A percentile compares a stretch with the other conserved stretches of the same genome.
phyloP scores from a whole-genome alignment of 2,797 vertebrate species.

The Alfaro cultratus region DNA sequence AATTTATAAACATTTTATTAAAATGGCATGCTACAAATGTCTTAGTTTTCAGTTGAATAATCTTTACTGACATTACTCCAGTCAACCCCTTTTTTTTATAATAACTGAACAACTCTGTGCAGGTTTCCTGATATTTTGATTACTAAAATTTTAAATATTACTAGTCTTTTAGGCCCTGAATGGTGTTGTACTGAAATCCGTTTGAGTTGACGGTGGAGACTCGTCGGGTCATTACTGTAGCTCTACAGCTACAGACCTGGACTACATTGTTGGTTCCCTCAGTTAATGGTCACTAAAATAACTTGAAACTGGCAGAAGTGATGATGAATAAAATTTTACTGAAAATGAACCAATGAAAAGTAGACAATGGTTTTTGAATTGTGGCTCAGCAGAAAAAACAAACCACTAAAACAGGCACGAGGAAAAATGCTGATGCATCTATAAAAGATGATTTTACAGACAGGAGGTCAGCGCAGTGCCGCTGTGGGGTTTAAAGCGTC shows the following conservation, averaged over 20 bases:
- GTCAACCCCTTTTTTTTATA: too few relatives aligned
- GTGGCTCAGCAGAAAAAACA: too few relatives aligned
- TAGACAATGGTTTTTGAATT: too few relatives aligned
- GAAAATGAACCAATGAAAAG: not conserved
- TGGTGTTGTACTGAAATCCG: not conserved
- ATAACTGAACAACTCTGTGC: too few relatives aligned
- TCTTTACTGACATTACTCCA: not conserved
- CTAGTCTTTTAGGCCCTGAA: not conserved
- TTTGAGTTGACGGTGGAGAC: too few relatives aligned
- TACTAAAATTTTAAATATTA: not conserved
- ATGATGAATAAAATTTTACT: not conserved
- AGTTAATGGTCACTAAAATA: not conserved
- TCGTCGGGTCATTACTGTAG: too few relatives aligned
- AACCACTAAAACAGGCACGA: too few relatives aligned
- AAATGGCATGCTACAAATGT: not conserved
- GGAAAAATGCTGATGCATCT: too few relatives aligned
- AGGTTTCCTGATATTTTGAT: too few relatives aligned
- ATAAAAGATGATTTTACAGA: too few relatives aligned
- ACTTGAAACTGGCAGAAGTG: not conserved
- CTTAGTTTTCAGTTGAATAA: not conserved
- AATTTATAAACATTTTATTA: not conserved
- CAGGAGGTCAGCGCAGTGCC: too few relatives aligned
- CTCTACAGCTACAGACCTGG: not conserved
- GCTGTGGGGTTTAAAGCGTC: too few relatives aligned
- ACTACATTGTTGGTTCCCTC: not conserved